phyloP scores from a whole-genome alignment of 1,140 invertebrate genomes.

The Bombus waltoni region DNA sequence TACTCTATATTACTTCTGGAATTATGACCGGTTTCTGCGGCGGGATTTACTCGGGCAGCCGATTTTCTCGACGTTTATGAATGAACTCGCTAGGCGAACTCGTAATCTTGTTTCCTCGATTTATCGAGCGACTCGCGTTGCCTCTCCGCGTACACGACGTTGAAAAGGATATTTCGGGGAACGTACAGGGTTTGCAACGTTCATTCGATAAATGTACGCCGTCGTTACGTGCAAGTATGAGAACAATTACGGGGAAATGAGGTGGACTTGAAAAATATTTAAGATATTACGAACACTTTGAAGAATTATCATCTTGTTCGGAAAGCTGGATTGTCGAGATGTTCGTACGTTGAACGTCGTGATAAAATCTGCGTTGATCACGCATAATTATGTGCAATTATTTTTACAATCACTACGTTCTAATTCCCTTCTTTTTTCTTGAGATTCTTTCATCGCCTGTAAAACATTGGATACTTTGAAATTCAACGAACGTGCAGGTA shows the following conservation, averaged over 20 bases:
- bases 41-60: conserved; percentile 4
- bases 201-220: not conserved
- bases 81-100: conserved; percentile 11
- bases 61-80: conserved; percentile 34
- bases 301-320: not conserved
- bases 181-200: not conserved
- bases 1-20: conserved; percentile 38
- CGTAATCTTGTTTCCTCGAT: conserved; percentile 31
- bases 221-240: not conserved
- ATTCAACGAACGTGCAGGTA: not conserved
- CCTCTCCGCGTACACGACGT: not conserved
- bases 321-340: no score
- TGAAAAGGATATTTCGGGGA: conserved; percentile 2
- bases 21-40: conserved; percentile 36
- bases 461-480: not conserved
- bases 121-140: conserved; percentile 10
- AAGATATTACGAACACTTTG: not conserved
- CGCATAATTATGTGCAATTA: not conserved
- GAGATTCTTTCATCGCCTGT: not conserved
- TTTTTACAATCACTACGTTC: not conserved
- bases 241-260: not conserved
- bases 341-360: no score
- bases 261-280: not conserved
- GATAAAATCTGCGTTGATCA: not conserved
- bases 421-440: not conserved